These are phyloP conservation scores for Calcarius lapponicus DNA, from an alignment of 2,797 vertebrate species.

Conservation along the genomic window DNA sequence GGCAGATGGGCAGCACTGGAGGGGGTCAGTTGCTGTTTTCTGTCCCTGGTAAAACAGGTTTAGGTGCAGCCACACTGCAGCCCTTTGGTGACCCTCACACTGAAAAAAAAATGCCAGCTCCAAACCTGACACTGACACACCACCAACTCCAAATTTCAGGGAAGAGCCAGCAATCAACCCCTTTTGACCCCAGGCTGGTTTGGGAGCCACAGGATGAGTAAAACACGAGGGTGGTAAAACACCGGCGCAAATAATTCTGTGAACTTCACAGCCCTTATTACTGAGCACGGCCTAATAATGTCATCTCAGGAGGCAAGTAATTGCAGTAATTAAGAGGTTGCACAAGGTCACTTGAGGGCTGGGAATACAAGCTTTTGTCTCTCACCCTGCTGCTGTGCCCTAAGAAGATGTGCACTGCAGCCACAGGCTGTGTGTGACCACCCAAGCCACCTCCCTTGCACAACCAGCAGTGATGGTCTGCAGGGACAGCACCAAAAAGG, in stretches of 20 bases:
- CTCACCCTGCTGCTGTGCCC: background rate
- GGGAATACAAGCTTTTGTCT: constrained; percentile 67
- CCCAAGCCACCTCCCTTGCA: background rate
- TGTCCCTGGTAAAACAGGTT: background rate
- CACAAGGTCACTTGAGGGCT: constrained; percentile 67
- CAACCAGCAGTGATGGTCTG: background rate
- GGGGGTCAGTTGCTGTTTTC: background rate
- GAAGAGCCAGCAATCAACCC: background rate
- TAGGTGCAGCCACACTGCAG: background rate
- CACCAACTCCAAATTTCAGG: background rate
- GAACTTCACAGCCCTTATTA: constrained; percentile 69
- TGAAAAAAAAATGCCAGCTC: background rate
- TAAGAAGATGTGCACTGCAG: background rate
- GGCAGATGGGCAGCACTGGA: background rate
- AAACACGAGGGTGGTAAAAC: background rate
- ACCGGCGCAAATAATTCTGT: constrained; percentile 48
- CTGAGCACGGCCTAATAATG: constrained; percentile 55
- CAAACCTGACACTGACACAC: background rate
- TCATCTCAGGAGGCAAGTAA: constrained; percentile 72
- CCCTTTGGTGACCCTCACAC: background rate
- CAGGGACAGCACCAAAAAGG: background rate
- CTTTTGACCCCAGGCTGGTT: constrained; percentile 7
- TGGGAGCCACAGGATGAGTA: constrained; percentile 9
- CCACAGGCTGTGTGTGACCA: background rate
- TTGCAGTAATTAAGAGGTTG: constrained; percentile 73